Evolutionary conservation across 2,888 invertebrate species (phyloP), one percentile per base, ranked within the genome.

Genomic region (Brachyopa scutellaris): DNA sequence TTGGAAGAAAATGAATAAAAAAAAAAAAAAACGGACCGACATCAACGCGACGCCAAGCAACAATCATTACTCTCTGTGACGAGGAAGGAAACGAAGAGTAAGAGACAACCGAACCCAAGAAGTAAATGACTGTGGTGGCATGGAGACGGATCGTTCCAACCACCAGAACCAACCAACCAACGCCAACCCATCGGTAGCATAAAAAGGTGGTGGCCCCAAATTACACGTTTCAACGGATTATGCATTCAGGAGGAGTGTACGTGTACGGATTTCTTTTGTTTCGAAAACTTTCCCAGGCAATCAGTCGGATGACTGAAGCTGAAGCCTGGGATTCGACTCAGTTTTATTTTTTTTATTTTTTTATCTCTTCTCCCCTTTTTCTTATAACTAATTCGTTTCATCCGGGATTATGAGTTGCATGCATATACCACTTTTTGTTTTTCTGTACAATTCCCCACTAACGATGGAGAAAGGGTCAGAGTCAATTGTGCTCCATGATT

Each of bases 171-270:
- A 42, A 57, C n/a, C n/a, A n/a, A n/a, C n/a, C n/a, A n/a, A n/a
- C n/a, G n/a, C 49, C 59, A 61, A 40, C 15, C 51, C 38, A 33
- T 55, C 55, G 62, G 77, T 70, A 77, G 77, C 70, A 69, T 53
- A 57, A 62, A 77, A 62, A 77, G 77, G 77, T 62, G 70, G 70
- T 62, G 55, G 55, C 70, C 70, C 69, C 38, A 70, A 77, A 77
- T 77, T 77, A 77, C 70, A 77, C 62, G 77, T 77, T 70, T 49
- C 45, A 47, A 55, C 42, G 53, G 69, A 77, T 77, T 77, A 70
- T 62, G 62, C 55, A 77, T 77, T 77, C 76, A 77, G 53, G 61
- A 76, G 69, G 76, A 70, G n/a, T n/a, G n/a, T n/a, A n/a, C n/a
- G 77, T 77, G 77, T 45, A 70, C 55, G 62, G 70, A 70, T 70